Evolutionary conservation across 1,140 invertebrate species (phyloP), one percentile per base, ranked within the genome.

Genomic region (Heliothis subflexa): DNA sequence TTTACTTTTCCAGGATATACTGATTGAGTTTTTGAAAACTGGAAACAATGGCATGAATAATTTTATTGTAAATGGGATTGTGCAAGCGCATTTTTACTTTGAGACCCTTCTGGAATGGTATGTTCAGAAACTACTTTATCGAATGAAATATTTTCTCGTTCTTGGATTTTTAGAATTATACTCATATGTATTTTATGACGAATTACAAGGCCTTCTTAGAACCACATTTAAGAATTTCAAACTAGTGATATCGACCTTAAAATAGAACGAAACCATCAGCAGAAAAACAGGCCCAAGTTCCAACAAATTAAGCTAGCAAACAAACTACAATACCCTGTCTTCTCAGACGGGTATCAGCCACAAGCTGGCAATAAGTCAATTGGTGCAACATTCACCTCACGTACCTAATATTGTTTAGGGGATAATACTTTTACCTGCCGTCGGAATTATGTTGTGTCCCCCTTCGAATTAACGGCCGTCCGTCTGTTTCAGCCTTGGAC

Each of bases 381-480:
- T 78, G 81, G 62, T 81, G 78, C 74, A 54, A 52, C 55, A 87
- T 87, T 82, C 86, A 16, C 25, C 68, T 84, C 85, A 87, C 84
- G 85, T 87, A 84, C 11, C 76, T 83, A 85, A 87, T 87, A 87
- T 85, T 85, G 85, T 84, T 83, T 85, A 85, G 80, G 83, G 74
- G 84, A 82, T 85, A 83, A 85, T 85, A 85, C 84, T 84, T 87
- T 87, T 82, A 85, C 84, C 81, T 84, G 83, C 33, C 33, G 64
- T 72, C 71, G 57, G 81, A 79, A 81, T 85, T 84, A 79, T 85
- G 80, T 83, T 79, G 71, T 84, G 82, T 82, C 78, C 71, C 80
- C 78, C 64, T 81, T 83, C 83, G 81, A 80, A 81, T 86, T 84
- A 84, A 84, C 81, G 83, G 79, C 59, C 62, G 62, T 76, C 78